Base-by-base conservation (phyloP, 2,888 invertebrate species). In the Macrophya alboannulata region DNA sequence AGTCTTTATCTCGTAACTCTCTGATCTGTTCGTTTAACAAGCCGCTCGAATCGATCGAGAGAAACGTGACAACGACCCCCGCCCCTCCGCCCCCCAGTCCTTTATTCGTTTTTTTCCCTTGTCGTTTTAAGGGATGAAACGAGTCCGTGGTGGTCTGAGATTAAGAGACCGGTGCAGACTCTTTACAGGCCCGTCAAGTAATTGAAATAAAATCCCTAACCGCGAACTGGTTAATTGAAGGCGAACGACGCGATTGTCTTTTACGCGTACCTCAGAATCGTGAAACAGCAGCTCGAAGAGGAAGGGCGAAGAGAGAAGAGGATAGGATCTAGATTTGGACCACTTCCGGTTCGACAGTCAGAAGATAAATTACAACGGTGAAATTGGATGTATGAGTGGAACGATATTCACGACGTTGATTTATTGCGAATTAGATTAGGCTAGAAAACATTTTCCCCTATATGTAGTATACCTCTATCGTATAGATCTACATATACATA, bases 311-410 rank as follows among this genome's bases (percentile, higher is more conserved):
- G 10, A 55, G 51, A 43, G 71, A 31, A 8, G 37, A 43, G 45
- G 51, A 21, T 17, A 21, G 45, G 51, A 51, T 72, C 45, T 51
- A 55, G 85, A 84, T 76, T 62, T 81, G 40, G 48, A 51, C 51
- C 83, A 72, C 83, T 85, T 85, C 83, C 85, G 79, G 77, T 85
- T 83, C 71, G 85, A 72, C 85, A 71, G 51, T 83, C 83, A 43
- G 55, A 62, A 74, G 85, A 85, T 85, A 84, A 85, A 85, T 85
- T 55, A 55, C 62, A 81, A 59, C 62, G 43, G 65, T 77, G 43
- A 81, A 59, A 81, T 81, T 81, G 81, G 62, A 62, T 76, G 59
- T 43, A 74, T 62, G 84, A 84, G 72, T 51, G 45, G 51, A 55
- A 59, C 72, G 40, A 48, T 68, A 55, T 84, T 72, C 40, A 43